Evolutionary conservation across 2,113 vertebrate genomes (phyloP).

Genomic region (Pan paniscus): DNA sequence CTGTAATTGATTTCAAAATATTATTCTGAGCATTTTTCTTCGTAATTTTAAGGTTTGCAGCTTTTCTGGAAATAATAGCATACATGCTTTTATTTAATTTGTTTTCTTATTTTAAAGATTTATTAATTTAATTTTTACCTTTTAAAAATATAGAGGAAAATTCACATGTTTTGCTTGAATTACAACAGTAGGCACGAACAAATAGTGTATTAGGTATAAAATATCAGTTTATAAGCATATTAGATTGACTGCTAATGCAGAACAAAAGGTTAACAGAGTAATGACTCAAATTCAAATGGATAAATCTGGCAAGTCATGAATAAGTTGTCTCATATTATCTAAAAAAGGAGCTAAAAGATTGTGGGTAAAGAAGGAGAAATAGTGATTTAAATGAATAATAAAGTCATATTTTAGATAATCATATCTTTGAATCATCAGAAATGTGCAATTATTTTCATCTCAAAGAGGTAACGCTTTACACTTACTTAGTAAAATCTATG

Average conservation of each 20-base stretch:
- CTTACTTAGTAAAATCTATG: neutral
- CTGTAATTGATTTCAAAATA: neutral
- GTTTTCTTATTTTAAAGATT: neutral
- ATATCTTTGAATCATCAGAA: neutral
- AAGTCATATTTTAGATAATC: neutral
- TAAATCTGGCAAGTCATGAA: neutral
- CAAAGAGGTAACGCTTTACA: neutral
- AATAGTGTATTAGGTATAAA: neutral
- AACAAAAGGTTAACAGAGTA: neutral
- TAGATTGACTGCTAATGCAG: neutral
- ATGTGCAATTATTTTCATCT: neutral
- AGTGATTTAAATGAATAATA: conserved; percentile 7
- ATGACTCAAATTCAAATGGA: neutral
- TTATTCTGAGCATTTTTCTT: neutral
- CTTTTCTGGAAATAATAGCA: neutral
- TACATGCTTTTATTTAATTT: neutral
- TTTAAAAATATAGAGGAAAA: neutral
- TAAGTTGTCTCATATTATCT: neutral
- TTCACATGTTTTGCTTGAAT: neutral
- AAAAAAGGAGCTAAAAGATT: neutral
- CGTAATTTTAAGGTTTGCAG: neutral
- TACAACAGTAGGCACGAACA: neutral
- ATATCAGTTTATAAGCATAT: neutral
- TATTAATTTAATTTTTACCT: neutral
- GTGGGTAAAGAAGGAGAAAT: neutral